A percentile compares a stretch with the other conserved stretches of the same genome.
phyloP scores from a whole-genome alignment of 2,888 invertebrate genomes.

The Temnothorax unifasciatus region DNA sequence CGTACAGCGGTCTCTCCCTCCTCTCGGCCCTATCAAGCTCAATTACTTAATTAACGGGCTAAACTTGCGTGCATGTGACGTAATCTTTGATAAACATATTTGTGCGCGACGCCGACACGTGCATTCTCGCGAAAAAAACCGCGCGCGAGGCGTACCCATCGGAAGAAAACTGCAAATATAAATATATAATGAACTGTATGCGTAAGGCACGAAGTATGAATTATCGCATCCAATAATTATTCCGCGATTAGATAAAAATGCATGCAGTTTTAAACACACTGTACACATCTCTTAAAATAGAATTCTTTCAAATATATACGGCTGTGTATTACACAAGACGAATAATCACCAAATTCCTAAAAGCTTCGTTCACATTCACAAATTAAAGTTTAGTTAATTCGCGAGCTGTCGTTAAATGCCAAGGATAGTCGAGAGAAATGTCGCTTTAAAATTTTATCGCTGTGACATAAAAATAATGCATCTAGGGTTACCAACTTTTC shows the following conservation, averaged over 20 bases:
- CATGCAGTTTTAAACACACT: background rate
- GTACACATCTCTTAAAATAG: background rate
- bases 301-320: background rate
- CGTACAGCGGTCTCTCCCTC: slow-evolving; percentile 26
- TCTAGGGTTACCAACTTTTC: too few relatives aligned
- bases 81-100: slow-evolving; percentile 70
- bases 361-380: background rate
- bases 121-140: background rate
- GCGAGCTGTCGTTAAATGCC: background rate
- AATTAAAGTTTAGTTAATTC: background rate
- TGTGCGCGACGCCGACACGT: background rate
- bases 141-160: background rate
- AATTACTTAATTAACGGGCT: slow-evolving; percentile 78
- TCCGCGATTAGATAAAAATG: slow-evolving; percentile 12
- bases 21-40: slow-evolving; percentile 68
- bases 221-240: slow-evolving; percentile 13
- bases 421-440: background rate
- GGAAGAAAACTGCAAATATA: background rate
- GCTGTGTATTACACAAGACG: background rate
- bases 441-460: background rate
- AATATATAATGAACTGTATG: background rate
- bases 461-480: background rate
- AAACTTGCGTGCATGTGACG: slow-evolving; percentile 75
- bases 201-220: background rate
- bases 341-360: background rate